Evolutionary conservation across 2,888 invertebrate genomes (phyloP), one percentile per base, ranked within the genome.

Genomic region (Papilio elwesi): DNA sequence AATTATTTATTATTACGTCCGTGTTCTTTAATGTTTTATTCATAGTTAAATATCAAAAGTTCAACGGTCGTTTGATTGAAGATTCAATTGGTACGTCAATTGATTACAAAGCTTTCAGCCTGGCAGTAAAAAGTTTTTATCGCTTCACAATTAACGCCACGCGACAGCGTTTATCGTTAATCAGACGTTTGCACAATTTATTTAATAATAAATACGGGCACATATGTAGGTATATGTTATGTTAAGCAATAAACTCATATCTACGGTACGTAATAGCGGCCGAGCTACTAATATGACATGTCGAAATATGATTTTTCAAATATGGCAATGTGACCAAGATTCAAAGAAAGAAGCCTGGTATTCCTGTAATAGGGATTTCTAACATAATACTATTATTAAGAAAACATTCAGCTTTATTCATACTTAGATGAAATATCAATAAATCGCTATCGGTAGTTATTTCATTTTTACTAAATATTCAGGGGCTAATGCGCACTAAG

Each of bases 201-300:
- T 71, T 66, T 57, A 51, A 64, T 57, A 71, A 71, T 71, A 66
- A 66, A 71, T 71, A 66, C 43, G 15, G 15, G 48, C 51, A 51
- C 49, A 49, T 26, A 26, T n/a, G n/a, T n/a, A n/a, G n/a, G n/a
- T 66, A 71, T 71, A 66, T 71, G 66, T 71, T 66, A 66, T 66
- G 57, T 51, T 13, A 49, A 38, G 71, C 71, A 71, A 71, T 59
- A 66, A 71, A 64, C 11, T 69, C 51, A 69, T 69, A 62, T 69
- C 69, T 62, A 52, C 26, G 51, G 26, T 51, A n/a, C 51, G 69
- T 52, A 52, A 64, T 26, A 26, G 64, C 9, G 55, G 10, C n/a
- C 47, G 15, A 59, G 57, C 66, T 43, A 38, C 15, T 59, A 26
- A 62, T 48, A 51, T 62, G 51, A 49, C 49, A 49, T 51, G 62